A percentile compares a stretch with the other conserved stretches of the same genome.
These are phyloP conservation scores for Digitonthophagus gazella DNA, from an alignment of 2,888 invertebrate species.

Conservation along the genomic window DNA sequence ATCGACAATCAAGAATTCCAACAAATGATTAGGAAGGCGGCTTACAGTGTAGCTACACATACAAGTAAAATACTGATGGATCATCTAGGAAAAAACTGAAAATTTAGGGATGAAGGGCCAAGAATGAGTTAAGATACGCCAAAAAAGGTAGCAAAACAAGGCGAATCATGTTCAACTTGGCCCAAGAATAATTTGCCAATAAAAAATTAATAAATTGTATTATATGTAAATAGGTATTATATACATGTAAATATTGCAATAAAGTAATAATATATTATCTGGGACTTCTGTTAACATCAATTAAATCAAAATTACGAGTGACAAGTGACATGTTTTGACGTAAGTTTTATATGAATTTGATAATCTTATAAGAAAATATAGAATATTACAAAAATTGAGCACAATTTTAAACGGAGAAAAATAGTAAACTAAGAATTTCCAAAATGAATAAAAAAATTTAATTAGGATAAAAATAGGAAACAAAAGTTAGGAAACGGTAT, in stretches of 20 bases:
- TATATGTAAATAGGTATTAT: neutral
- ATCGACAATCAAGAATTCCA: neutral
- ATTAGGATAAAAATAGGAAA: too few species aligned
- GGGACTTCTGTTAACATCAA: too few species aligned
- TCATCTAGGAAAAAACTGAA: neutral
- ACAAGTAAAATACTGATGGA: neutral
- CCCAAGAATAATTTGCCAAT: neutral
- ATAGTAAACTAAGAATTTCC: too few species aligned
- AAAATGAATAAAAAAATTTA: too few species aligned
- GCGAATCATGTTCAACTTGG: neutral
- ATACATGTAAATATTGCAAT: neutral
- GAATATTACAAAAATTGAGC: too few species aligned
- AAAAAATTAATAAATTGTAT: neutral
- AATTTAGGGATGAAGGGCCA: neutral
- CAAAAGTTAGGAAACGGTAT: too few species aligned
- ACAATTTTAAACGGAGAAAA: too few species aligned
- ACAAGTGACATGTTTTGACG: too few species aligned
- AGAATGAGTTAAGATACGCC: neutral
- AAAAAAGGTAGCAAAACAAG: neutral
- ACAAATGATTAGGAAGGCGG: neutral
- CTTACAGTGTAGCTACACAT: constrained; percentile 4
- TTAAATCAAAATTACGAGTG: too few species aligned
- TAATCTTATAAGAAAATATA: too few species aligned
- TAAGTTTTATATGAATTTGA: too few species aligned
- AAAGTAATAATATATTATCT: neutral